These are phyloP conservation scores for Opisthocomus hoazin DNA, from an alignment of 2,113 vertebrate genomes.

Conservation along the genomic window DNA sequence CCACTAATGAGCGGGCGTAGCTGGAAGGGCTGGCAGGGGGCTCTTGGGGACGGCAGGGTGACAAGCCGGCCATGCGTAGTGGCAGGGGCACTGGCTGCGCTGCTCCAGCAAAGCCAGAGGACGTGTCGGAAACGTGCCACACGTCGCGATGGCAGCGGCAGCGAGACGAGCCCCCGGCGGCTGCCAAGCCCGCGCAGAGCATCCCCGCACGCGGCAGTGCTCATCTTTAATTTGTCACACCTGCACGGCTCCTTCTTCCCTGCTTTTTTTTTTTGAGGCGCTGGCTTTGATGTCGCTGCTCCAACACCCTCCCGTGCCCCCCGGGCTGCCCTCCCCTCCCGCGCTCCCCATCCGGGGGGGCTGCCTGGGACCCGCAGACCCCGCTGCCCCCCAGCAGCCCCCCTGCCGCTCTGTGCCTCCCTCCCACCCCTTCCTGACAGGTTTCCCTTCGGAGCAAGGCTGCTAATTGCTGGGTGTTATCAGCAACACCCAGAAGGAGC, in stretches of 20 bases:
- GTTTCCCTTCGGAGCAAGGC: background rate
- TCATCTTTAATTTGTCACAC: constrained; percentile 58
- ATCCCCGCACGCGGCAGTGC: background rate
- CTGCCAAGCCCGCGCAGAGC: background rate
- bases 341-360: accelerated
- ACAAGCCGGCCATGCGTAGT: background rate
- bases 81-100: background rate
- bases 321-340: background rate
- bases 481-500: background rate
- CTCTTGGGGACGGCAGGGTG: background rate
- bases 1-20: constrained; percentile 63
- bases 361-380: background rate
- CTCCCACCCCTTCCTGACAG: background rate
- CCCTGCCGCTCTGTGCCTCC: background rate
- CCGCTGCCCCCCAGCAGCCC: accelerated
- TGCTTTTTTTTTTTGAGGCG: background rate
- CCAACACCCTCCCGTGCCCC: background rate
- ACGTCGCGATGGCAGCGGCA: background rate
- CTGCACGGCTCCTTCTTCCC: background rate
- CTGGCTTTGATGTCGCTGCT: background rate
- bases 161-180: background rate
- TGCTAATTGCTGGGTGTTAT: background rate
- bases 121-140: background rate
- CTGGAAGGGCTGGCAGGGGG: background rate
- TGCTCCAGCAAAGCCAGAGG: background rate